Conservation (phyloP, 2,888 invertebrate genomes). For the Patella depressa region DNA sequence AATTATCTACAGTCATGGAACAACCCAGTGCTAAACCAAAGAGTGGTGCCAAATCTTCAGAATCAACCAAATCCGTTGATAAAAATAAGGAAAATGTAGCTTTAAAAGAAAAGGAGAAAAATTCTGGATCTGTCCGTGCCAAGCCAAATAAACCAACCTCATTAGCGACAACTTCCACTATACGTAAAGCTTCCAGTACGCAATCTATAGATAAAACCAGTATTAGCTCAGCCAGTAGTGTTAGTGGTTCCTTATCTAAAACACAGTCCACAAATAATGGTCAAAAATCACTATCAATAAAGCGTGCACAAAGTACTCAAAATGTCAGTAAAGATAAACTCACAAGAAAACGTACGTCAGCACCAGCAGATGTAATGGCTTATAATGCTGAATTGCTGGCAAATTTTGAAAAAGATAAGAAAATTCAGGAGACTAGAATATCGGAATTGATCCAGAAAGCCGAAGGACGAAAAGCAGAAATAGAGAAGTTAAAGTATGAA, state of each 20-base stretch:
- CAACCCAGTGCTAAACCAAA: not conserved
- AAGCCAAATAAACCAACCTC: conserved; percentile 49
- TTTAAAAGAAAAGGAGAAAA: conserved; percentile 50
- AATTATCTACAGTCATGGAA: conserved; percentile 44
- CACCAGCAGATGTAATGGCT: conserved; percentile 68
- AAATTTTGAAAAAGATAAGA: conserved; percentile 71
- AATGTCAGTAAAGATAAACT: conserved; percentile 66
- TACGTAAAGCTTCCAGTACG: conserved; percentile 66
- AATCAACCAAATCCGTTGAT: conserved; percentile 22
- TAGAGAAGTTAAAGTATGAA: conserved; percentile 72
- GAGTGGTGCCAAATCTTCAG: not conserved
- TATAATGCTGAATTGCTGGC: conserved; percentile 70
- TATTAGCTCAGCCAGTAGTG: conserved; percentile 24
- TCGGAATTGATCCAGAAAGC: conserved; percentile 71
- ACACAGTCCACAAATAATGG: conserved; percentile 27
- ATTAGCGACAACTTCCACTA: conserved; percentile 38
- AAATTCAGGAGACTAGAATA: conserved; percentile 69
- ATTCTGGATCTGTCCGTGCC: conserved; percentile 49
- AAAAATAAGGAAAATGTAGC: conserved; percentile 63
- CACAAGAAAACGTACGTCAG: conserved; percentile 60
- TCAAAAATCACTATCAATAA: conserved; percentile 54
- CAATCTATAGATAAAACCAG: conserved; percentile 65
- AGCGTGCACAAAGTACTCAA: conserved; percentile 69
- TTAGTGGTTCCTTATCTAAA: conserved; percentile 20
- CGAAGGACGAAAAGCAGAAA: conserved; percentile 72